Conservation (phyloP, 1,140 invertebrate genomes). For the Acromyrmex echinatior region DNA sequence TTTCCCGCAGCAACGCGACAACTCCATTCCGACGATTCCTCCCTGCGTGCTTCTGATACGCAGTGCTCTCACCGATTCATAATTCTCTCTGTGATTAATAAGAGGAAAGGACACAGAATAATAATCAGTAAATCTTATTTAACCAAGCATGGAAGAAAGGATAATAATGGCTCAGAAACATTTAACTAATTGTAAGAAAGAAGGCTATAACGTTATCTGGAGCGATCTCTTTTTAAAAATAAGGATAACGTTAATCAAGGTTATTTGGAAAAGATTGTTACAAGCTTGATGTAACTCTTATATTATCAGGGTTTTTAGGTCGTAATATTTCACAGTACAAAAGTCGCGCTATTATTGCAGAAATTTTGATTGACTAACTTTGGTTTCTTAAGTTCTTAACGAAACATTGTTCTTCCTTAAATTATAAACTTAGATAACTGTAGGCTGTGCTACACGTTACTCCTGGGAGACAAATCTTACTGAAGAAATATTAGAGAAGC, state of each 20-base stretch:
- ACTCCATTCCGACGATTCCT: slow-evolving; percentile 60
- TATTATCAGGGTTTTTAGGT: not conserved
- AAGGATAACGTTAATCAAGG: slow-evolving; percentile 16
- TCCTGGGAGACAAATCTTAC: not conserved
- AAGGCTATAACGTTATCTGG: not conserved
- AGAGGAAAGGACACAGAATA: not conserved
- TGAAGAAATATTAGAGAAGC: not conserved
- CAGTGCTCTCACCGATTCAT: slow-evolving; percentile 18
- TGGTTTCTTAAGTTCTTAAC: slow-evolving; percentile 8
- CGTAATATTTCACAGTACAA: slow-evolving; percentile 14
- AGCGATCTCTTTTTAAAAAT: not conserved
- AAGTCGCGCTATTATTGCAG: slow-evolving; percentile 18
- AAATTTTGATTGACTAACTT: slow-evolving; percentile 34
- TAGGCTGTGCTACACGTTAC: not conserved
- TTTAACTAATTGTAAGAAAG: not conserved
- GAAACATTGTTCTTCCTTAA: slow-evolving; percentile 22
- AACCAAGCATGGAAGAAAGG: not conserved
- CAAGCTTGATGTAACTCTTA: slow-evolving; percentile 1
- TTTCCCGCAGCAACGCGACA: slow-evolving; percentile 65
- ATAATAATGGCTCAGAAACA: not conserved
- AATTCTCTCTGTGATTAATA: slow-evolving; percentile 40
- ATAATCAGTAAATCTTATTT: slow-evolving; percentile 34
- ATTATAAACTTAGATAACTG: not conserved
- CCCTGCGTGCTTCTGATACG: not conserved
- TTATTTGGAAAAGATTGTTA: not conserved